These are phyloP conservation scores for Paradoxurus hermaphroditus DNA, from an alignment of 2,113 vertebrate species.

Conservation along the genomic window DNA sequence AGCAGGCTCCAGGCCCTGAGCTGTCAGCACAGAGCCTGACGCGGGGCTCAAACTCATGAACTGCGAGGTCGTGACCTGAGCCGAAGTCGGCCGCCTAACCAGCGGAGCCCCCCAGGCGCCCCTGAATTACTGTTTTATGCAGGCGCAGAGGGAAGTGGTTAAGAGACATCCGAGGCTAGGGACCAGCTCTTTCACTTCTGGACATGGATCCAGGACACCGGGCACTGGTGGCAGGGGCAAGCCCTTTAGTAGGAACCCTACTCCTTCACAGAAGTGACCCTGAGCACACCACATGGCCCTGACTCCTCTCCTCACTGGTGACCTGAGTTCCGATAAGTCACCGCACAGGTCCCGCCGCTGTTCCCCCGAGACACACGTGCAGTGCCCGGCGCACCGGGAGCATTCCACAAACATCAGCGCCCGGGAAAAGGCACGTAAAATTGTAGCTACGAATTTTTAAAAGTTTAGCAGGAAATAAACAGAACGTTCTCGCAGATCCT, in stretches of 20 bases:
- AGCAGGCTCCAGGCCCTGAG: too few relatives aligned
- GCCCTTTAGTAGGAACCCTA: background rate
- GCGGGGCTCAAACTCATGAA: too few relatives aligned
- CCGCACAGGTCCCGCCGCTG: background rate
- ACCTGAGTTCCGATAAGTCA: background rate
- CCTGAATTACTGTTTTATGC: background rate
- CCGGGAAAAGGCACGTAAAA: background rate
- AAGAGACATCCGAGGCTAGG: rapidly evolving
- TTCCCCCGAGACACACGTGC: background rate
- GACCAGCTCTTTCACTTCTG: background rate
- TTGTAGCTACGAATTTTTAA: too few relatives aligned
- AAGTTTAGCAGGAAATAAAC: background rate
- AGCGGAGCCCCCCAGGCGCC: too few relatives aligned
- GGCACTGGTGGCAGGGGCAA: background rate
- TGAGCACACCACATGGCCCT: background rate
- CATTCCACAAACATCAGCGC: background rate
- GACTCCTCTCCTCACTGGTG: rapidly evolving
- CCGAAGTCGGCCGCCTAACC: too few relatives aligned
- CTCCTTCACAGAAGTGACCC: background rate
- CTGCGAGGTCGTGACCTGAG: too few relatives aligned
- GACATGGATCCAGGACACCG: rapidly evolving
- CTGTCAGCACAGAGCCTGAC: too few relatives aligned
- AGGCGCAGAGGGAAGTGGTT: too few relatives aligned
- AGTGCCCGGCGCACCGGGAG: too few relatives aligned
- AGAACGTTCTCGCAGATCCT: background rate